Evolutionary conservation across 2,113 vertebrate species (phyloP).

Genomic region (Podiceps cristatus): DNA sequence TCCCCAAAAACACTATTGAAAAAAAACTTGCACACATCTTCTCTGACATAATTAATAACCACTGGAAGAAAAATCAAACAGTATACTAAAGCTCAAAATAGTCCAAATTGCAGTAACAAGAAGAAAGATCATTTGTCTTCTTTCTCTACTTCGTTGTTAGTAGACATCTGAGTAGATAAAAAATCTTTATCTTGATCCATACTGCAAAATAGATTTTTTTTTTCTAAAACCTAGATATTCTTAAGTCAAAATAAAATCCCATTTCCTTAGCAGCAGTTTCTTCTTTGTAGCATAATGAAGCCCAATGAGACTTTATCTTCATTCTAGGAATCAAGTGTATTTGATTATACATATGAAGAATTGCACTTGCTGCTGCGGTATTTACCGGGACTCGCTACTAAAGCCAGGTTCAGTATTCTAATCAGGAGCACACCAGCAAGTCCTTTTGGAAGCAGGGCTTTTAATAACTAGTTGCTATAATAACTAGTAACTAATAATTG

Average conservation of each 20-base stretch:
- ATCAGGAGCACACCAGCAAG: neutral
- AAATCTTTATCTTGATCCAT: conserved; percentile 1
- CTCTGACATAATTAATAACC: neutral
- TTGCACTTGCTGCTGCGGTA: neutral
- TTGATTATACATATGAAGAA: neutral
- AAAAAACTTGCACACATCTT: neutral
- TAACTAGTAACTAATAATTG: neutral
- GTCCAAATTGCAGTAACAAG: neutral
- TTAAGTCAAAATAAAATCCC: neutral
- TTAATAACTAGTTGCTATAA: neutral
- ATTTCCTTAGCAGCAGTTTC: neutral
- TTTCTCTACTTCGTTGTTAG: neutral
- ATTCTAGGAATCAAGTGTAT: neutral
- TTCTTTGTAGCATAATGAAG: neutral
- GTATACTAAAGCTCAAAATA: neutral
- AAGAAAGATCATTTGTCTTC: neutral
- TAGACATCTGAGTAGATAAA: neutral
- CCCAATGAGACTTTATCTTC: neutral
- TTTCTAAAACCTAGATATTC: neutral
- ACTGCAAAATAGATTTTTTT: neutral
- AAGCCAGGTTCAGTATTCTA: fast-evolving
- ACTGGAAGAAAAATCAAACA: neutral
- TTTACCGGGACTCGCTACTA: neutral
- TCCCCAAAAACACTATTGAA: neutral
- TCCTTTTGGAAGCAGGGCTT: neutral